A percentile compares a stretch with the other conserved stretches of the same genome.
These are phyloP conservation scores for Calyptomena viridis DNA, from an alignment of 2,113 vertebrate genomes.

Conservation along the genomic window DNA sequence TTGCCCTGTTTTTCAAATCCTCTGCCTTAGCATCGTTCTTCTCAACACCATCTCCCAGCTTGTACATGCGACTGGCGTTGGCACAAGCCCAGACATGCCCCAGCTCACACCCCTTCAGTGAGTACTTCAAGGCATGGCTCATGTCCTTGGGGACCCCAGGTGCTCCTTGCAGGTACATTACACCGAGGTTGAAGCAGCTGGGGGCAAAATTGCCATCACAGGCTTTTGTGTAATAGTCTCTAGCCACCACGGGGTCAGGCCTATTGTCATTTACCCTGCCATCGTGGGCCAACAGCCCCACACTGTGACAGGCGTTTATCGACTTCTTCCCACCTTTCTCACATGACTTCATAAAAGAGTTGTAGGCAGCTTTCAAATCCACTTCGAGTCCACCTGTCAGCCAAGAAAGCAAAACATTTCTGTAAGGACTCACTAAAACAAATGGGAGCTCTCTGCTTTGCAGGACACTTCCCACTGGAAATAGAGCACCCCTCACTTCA, in stretches of 20 bases:
- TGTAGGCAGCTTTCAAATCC: conserved; percentile 86
- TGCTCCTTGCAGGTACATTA: conserved; percentile 84
- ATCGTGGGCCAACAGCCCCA: conserved; percentile 84
- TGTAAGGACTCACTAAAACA: not conserved
- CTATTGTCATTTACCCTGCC: conserved; percentile 74
- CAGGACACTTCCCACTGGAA: not conserved
- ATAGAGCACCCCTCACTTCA: not conserved
- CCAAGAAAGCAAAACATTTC: not conserved
- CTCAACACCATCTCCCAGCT: conserved; percentile 85
- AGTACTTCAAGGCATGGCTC: conserved; percentile 82
- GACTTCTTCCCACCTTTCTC: conserved; percentile 85
- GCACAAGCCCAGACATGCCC: conserved; percentile 93
- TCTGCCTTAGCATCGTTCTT: conserved; percentile 88
- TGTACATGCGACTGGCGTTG: conserved; percentile 96
- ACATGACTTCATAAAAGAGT: conserved; percentile 86
- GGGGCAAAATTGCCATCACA: conserved; percentile 83
- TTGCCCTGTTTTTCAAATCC: conserved; percentile 86
- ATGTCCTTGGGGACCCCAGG: conserved; percentile 83
- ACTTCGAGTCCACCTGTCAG: conserved; percentile 82
- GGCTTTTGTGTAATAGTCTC: conserved; percentile 86
- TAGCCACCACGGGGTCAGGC: conserved; percentile 72
- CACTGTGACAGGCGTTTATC: conserved; percentile 85
- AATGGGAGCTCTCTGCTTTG: not conserved
- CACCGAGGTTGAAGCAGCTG: conserved; percentile 92
- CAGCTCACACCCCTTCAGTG: conserved; percentile 86